These are phyloP conservation scores for Acyrthosiphon pisum DNA, from an alignment of 1,140 invertebrate genomes.

Conservation along the genomic window DNA sequence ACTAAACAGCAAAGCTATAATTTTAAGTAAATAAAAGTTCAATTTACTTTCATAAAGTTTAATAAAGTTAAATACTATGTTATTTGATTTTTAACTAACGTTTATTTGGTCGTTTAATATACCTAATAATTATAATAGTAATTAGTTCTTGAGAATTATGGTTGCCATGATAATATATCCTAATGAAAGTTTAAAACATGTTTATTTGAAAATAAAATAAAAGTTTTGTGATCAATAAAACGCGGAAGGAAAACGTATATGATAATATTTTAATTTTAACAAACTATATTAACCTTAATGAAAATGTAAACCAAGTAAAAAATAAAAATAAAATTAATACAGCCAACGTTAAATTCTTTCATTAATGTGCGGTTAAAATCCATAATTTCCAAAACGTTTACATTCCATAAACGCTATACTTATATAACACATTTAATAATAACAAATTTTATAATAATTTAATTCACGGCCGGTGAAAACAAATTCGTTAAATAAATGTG, in stretches of 20 bases:
- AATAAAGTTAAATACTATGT: neutral
- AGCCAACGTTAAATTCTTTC: neutral
- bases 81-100: neutral
- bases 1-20: neutral
- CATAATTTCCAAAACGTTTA: neutral
- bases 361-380: neutral
- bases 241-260: neutral
- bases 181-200: neutral
- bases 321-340: neutral
- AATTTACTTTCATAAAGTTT: neutral
- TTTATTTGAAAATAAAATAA: neutral
- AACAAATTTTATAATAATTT: too few relatives aligned
- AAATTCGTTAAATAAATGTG: neutral
- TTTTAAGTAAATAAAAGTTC: neutral
- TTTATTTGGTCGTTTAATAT: neutral
- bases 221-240: neutral
- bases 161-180: neutral
- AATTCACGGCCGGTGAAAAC: neutral
- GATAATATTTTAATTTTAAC: neutral
- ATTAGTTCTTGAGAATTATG: neutral
- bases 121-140: too few relatives aligned
- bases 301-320: neutral
- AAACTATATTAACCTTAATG: neutral
- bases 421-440: too few relatives aligned
- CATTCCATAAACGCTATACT: neutral